Evolutionary conservation across 2,888 invertebrate species (phyloP), one percentile per base, ranked within the genome.

Genomic region (Agrochola circellaris): DNA sequence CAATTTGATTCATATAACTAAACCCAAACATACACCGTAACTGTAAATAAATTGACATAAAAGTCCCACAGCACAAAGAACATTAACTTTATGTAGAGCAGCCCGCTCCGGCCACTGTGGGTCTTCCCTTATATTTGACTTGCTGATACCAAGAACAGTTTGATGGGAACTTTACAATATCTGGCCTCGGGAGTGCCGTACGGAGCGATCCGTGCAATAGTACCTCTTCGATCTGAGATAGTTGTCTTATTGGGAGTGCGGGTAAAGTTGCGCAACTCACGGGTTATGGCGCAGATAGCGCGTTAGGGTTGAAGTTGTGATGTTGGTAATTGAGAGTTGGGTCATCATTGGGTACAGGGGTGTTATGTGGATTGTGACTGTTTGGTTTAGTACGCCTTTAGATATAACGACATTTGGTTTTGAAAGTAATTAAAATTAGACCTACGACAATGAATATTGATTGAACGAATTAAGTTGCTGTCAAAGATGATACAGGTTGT

Each of bases 81-180:
- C 78, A 81, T 77, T 67, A 74, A 80, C 62, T 79, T 64, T 79
- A 72, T 73, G 69, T 85, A 73, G 77, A 85, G 58, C 58, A 74
- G 51, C 26, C 68, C 79, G 71, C 75, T 69, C 34, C 8, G 61
- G 67, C 26, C 70, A 77, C 61, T 60, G 70, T 60, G 75, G 20
- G 60, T 82, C 62, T 45, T 68, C 54, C 76, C 76, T 86, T 76
- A 89, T 88, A 88, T 91, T 91, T 88, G 89, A 92, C 88, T 91
- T 90, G 90, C 88, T 88, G 92, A 92, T 92, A 88, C 82, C 87
- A 85, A 86, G 87, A 85, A 84, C 88, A 90, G 88, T 91, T 91
- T 89, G 88, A 90, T 87, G 87, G 82, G 78, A 91, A 90, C 91
- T 91, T 90, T 89, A 88, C 89, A 91, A 89, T 90, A 88, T 88